Evolutionary conservation across 2,888 invertebrate genomes (phyloP).

Genomic region (Seira ritae): DNA sequence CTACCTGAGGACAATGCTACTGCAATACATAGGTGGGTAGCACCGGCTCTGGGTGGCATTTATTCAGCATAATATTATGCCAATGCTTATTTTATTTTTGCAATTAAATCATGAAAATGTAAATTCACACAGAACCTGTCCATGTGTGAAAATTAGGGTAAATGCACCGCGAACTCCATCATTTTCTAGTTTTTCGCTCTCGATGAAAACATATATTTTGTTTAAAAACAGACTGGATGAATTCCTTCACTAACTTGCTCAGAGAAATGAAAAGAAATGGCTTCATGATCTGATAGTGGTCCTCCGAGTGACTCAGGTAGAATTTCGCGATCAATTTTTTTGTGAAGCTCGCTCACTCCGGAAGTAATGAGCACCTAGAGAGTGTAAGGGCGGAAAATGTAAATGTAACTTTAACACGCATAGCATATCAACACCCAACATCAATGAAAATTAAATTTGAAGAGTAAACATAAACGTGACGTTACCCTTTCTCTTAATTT

Average conservation of each 20-base stretch:
- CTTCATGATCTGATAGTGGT: background rate
- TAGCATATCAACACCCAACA: background rate
- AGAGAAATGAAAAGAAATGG: background rate
- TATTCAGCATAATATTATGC: background rate
- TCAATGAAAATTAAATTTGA: background rate
- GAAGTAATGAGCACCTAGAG: constrained; percentile 32
- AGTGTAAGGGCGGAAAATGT: background rate
- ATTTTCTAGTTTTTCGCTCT: background rate
- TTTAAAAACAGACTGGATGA: background rate
- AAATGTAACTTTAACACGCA: background rate
- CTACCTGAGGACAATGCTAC: too few relatives aligned
- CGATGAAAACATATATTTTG: background rate
- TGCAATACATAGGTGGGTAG: too few relatives aligned
- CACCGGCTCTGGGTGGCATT: too few relatives aligned
- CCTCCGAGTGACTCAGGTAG: constrained; percentile 40
- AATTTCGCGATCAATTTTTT: constrained; percentile 19
- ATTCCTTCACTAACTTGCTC: background rate
- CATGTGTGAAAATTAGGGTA: background rate
- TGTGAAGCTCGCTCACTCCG: constrained; percentile 35
- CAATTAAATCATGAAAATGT: background rate
- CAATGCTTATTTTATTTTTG: background rate
- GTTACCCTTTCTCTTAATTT: constrained; percentile 40
- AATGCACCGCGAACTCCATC: background rate
- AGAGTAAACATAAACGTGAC: too few relatives aligned
- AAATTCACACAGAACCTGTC: background rate